phyloP scores from a whole-genome alignment of 2,113 vertebrate genomes.

The Gopherus flavomarginatus region DNA sequence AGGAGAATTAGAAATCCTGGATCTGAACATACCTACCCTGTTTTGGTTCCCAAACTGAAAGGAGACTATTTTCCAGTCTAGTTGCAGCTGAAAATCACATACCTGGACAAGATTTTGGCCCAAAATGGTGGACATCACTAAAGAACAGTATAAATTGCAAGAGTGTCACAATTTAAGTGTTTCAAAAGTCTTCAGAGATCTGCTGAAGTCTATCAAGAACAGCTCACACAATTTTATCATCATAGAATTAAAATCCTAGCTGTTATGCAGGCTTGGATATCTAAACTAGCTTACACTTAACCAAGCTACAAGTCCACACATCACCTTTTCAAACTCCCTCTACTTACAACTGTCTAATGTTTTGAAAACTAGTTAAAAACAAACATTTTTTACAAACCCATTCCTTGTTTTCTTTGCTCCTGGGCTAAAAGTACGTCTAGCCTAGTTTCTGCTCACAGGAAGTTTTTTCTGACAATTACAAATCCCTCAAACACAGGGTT shows the following conservation, averaged over 20 bases:
- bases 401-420: neutral
- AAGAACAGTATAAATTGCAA: rapidly evolving
- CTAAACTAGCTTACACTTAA: neutral
- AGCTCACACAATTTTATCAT: neutral
- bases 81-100: neutral
- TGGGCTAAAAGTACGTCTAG: neutral
- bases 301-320: neutral
- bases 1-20: neutral
- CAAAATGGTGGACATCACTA: neutral
- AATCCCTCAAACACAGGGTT: neutral
- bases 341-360: neutral
- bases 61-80: neutral
- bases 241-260: neutral
- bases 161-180: neutral
- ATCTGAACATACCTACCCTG: neutral
- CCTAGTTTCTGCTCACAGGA: neutral
- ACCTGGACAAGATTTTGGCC: neutral
- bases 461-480: neutral
- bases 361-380: neutral
- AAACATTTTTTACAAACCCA: neutral
- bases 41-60: neutral
- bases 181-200: neutral
- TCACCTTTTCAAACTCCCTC: neutral
- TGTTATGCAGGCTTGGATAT: neutral
- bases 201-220: neutral